These are phyloP conservation scores for Toxostoma redivivum DNA, from an alignment of 2,113 vertebrate genomes.

Conservation along the genomic window DNA sequence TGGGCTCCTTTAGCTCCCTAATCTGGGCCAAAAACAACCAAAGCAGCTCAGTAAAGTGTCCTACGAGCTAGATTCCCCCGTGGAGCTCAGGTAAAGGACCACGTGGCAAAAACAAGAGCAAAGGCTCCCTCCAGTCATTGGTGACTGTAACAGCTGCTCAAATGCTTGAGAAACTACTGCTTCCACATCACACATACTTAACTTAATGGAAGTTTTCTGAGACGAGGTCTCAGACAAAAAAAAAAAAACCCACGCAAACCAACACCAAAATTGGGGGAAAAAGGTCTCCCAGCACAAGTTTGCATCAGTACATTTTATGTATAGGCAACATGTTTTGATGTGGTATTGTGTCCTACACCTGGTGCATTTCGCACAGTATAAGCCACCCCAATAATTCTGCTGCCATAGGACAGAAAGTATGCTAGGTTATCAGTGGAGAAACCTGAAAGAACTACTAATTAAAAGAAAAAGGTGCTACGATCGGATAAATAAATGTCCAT, in stretches of 20 bases:
- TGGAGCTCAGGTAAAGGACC: not conserved
- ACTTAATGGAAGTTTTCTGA: not conserved
- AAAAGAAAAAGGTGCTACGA: no score
- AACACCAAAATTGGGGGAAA: rapidly evolving
- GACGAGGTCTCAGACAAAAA: not conserved
- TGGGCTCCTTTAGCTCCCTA: not conserved
- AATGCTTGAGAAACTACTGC: not conserved
- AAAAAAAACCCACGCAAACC: not conserved
- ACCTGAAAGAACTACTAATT: rapidly evolving
- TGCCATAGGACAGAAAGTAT: not conserved
- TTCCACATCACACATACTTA: not conserved
- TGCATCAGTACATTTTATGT: not conserved
- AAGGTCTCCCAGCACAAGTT: not conserved
- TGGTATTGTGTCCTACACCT: not conserved
- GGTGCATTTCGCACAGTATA: not conserved
- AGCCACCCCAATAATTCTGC: no score
- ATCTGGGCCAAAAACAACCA: not conserved
- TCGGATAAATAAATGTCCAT: rapidly evolving
- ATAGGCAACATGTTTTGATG: not conserved
- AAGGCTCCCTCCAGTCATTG: no score
- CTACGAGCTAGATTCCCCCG: rapidly evolving
- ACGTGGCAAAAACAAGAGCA: not conserved
- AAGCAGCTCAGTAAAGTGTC: not conserved
- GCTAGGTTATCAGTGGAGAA: rapidly evolving
- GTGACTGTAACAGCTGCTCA: not conserved